Evolutionary conservation across 2,113 vertebrate species (phyloP), one percentile per base, ranked within the genome.

Genomic region (Rhea americana): DNA sequence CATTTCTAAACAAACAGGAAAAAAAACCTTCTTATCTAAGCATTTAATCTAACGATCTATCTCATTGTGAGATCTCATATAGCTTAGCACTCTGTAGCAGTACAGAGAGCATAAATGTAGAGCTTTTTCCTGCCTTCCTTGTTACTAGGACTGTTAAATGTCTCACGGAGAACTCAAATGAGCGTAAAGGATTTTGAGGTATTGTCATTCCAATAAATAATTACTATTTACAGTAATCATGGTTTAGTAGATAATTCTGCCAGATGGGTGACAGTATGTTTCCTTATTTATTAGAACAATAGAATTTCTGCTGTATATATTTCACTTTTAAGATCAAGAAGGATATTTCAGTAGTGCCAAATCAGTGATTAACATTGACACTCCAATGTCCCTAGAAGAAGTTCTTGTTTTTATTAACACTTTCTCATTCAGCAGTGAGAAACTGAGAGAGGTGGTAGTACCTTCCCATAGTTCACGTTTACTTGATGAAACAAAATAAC

Each of bases 401-500:
- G 41, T 21, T 81, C 51, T 93, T 86, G 51, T 91, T 96, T 92
- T 93, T 80, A 70, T 93, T 91, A 95, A 75, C 12, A 28, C 41
- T 55, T 91, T 82, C 67, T 81, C n/a, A 19, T 90, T 96, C 7
- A 10, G 41, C 51, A 94, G 9, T 2, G 11, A 68, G 66, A 93
- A 56, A 89, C 73, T 2, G 11, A 68, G 66, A 93, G 59, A 89
- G 76, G 74, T 43, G 26, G 73, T 82, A 82, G 39, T 39, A 72
- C 73, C 63, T 76, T 94, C 67, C 58, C 1, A 0, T 85, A 61
- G 45, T 41, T 91, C 50, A 17, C 78, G 43, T 93, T 91, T 96
- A 85, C 94, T 75, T 82, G 94, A 80, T 94, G 91, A 97, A 96
- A 79, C 81, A 89, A 94, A 96, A 96, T 96, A 94, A 91, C 90